Percentiles rank a stretch among this genome's conserved stretches.
Conservation (phyloP, 2,888 invertebrate genomes). For the Drosophila kanekoi region DNA sequence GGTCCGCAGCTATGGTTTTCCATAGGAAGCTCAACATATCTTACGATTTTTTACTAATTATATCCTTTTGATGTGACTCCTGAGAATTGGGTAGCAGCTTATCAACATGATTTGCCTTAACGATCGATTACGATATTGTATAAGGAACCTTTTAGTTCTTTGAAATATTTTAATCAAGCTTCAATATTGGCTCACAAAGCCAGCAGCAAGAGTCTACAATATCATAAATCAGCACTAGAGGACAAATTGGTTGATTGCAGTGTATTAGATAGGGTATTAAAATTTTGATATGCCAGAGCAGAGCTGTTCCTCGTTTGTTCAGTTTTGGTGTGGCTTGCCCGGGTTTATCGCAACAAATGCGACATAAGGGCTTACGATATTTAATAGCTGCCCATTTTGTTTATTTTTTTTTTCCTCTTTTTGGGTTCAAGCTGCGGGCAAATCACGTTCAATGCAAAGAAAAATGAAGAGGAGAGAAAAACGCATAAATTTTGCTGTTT, state of each 20-base stretch:
- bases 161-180: too few species aligned
- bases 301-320: not conserved
- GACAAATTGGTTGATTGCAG: too few species aligned
- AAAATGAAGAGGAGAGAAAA: conserved; percentile 3
- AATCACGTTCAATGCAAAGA: conserved; percentile 27
- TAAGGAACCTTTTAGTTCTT: too few species aligned
- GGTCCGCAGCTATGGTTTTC: too few species aligned
- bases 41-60: too few species aligned
- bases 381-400: conserved; percentile 24
- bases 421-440: not conserved
- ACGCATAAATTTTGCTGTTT: conserved; percentile 20
- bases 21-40: too few species aligned
- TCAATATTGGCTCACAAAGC: too few species aligned
- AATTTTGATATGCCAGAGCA: not conserved
- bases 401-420: not conserved
- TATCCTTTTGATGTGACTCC: too few species aligned
- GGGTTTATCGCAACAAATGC: conserved; percentile 15
- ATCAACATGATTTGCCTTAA: too few species aligned
- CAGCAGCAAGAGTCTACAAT: not conserved
- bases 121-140: too few species aligned
- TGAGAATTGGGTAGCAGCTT: too few species aligned
- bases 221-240: not conserved
- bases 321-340: not conserved
- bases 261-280: not conserved
- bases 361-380: conserved; percentile 28